Base-by-base conservation (phyloP, 2,888 invertebrate genomes). In the Sinelater perroti region DNA sequence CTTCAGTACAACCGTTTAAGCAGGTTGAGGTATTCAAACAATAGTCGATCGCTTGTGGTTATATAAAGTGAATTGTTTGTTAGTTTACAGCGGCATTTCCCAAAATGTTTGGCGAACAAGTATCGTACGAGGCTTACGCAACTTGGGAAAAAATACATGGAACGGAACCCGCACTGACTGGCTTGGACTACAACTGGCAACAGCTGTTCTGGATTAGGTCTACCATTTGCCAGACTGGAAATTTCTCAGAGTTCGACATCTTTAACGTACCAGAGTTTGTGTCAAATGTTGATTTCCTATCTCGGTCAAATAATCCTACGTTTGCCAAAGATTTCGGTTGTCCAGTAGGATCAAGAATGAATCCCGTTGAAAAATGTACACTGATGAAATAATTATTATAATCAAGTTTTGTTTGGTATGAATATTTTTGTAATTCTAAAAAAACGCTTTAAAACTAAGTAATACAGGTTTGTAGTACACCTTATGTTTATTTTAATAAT, bases 121-220 rank as follows among this genome's bases (percentile, higher is more conserved):
- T 91, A 70, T 91, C 94, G 0, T 95, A 94, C 75, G 82, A 84
- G 63, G 93, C 92, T 0, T 93, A 93, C 75, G 81, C 85, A 42
- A 82, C 84, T 4, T 92, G 90, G 90, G 83, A 82, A 0, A 77
- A 81, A 4, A 79, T 85, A 3, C 83, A 90, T 70, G 85, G 86
- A 0, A 78, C 79, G 0, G 91, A 91, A 67, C 75, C 78, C 0
- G 1, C 8, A 36, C n/a, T 36, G 5, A 36, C 18, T 16, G 8
- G 90, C 0, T 78, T 93, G 0, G 80, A 85, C 44, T 89, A 83
- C 68, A 80, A 84, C 0, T 86, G 88, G 3, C 11, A 5, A 11
- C 45, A 45, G 30, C n/a, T 45, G 8, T 45, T 14, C 18, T 45
- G 45, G 45, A 45, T 45, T 11, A 11, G 30, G n/a, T 2, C n/a